Base-by-base conservation (phyloP, 2,797 vertebrate genomes). In the Acanthurus leucopareius region DNA sequence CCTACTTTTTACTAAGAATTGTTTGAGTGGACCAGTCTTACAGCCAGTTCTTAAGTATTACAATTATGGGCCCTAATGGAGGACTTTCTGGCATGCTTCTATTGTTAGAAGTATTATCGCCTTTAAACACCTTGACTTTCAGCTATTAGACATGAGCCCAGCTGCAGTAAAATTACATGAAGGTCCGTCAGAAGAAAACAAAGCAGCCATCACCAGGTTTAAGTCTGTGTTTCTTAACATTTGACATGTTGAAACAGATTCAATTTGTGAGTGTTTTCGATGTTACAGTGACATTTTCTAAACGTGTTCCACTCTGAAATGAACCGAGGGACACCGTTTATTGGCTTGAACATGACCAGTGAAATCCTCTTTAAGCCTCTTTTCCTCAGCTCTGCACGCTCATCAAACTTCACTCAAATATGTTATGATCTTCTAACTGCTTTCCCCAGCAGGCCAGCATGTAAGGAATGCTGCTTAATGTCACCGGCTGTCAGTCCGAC, bases 401-500 rank as follows among this genome's bases (percentile, higher is more conserved):
- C 74, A 59, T 80, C 83, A 86, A 59, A 63, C 86, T 81, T 89
- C 86, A 88, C 77, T 79, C 51, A 88, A 81, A 84, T 78, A 91
- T 91, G 90, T 85, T 79, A 16, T 81, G 83, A 86, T 86, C 82
- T 77, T 70, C 77, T 75, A 77, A 79, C 80, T 83, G 77, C 82
- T 83, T 83, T 79, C 62, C 56, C 69, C 56, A 67, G 48, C 75
- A 80, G 68, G 83, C 72, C 75, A 64, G 69, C 83, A 78, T 72
- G 78, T 66, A 11, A 84, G 89, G 88, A 91, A 92, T 88, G 84
- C 78, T 84, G 85, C 77, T 77, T 85, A 59, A 73, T 88, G 82
- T 91, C 83, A 54, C 67, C 58, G 75, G 38, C 75, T 89, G 90
- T 87, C 87, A 82, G 80, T 68, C 82, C 13, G 49, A 77, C 75